These are phyloP conservation scores for Emydura subglobosa DNA, from an alignment of 2,113 vertebrate genomes.

Conservation along the genomic window DNA sequence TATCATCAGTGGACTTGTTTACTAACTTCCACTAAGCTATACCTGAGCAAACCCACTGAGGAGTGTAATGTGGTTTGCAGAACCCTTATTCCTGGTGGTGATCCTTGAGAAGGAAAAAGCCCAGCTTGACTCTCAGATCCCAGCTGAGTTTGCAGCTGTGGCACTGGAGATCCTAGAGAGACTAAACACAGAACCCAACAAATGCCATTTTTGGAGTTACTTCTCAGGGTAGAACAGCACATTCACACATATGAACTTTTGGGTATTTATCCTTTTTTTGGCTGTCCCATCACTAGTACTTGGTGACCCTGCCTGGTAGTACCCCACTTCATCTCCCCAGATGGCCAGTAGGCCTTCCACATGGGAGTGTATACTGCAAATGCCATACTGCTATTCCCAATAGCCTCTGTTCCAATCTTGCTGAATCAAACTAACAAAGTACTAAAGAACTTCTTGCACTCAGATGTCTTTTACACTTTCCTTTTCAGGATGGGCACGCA, in stretches of 20 bases:
- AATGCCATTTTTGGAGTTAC: neutral
- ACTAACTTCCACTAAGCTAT: neutral
- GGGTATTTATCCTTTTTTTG: neutral
- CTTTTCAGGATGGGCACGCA: conserved; percentile 82
- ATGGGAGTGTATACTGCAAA: neutral
- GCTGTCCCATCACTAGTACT: neutral
- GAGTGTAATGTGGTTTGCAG: neutral
- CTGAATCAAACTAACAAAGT: neutral
- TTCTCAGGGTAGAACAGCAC: neutral
- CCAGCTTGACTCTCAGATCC: neutral
- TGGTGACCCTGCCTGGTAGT: neutral
- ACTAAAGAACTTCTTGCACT: neutral
- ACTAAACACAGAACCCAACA: accelerated
- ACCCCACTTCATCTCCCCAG: neutral
- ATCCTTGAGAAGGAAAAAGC: neutral
- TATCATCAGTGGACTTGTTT: neutral
- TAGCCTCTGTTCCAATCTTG: neutral
- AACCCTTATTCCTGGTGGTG: neutral
- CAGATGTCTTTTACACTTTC: neutral
- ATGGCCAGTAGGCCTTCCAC: neutral
- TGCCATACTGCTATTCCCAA: neutral
- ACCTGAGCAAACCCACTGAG: neutral
- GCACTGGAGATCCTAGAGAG: neutral
- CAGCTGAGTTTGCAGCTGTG: neutral
- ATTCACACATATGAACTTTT: neutral